These are phyloP conservation scores for Drosophila siamana DNA, from an alignment of 2,888 invertebrate genomes.

Conservation along the genomic window DNA sequence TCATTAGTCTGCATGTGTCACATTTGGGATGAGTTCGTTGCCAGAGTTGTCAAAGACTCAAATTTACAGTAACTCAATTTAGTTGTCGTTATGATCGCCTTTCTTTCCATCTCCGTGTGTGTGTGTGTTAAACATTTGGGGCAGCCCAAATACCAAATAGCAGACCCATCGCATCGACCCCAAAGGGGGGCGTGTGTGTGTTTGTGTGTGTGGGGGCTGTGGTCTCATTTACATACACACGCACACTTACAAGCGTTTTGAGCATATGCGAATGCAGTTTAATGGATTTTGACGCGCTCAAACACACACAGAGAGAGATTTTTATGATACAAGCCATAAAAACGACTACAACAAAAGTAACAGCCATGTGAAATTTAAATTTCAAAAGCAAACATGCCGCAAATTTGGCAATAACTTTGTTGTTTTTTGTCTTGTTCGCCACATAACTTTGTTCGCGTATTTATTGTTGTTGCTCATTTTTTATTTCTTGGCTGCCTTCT, in stretches of 20 bases:
- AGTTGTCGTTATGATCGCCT: slow-evolving; percentile 72
- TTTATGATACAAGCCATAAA: slow-evolving; percentile 73
- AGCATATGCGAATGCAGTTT: slow-evolving; percentile 63
- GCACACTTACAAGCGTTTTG: slow-evolving; percentile 21
- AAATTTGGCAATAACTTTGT: slow-evolving; percentile 77
- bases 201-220: slow-evolving; percentile 15
- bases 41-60: slow-evolving; percentile 63
- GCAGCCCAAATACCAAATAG: slow-evolving; percentile 28
- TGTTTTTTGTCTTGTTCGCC: slow-evolving; percentile 26
- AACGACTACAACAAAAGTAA: slow-evolving; percentile 45
- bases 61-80: slow-evolving; percentile 62
- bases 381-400: slow-evolving; percentile 82
- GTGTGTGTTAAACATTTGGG: slow-evolving; percentile 27
- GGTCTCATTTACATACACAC: slow-evolving; percentile 42
- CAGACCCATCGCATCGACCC: slow-evolving; percentile 1
- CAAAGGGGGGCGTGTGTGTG: slow-evolving; percentile 11
- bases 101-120: too few species aligned
- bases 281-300: slow-evolving; percentile 67
- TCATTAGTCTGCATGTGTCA: slow-evolving; percentile 84
- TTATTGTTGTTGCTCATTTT: slow-evolving; percentile 55
- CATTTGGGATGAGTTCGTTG: slow-evolving; percentile 61
- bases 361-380: slow-evolving; percentile 75
- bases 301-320: slow-evolving; percentile 57
- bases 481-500: slow-evolving; percentile 54
- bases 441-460: slow-evolving; percentile 33